Evolutionary conservation across 2,888 invertebrate species (phyloP).

Genomic region (Euphydryas editha): DNA sequence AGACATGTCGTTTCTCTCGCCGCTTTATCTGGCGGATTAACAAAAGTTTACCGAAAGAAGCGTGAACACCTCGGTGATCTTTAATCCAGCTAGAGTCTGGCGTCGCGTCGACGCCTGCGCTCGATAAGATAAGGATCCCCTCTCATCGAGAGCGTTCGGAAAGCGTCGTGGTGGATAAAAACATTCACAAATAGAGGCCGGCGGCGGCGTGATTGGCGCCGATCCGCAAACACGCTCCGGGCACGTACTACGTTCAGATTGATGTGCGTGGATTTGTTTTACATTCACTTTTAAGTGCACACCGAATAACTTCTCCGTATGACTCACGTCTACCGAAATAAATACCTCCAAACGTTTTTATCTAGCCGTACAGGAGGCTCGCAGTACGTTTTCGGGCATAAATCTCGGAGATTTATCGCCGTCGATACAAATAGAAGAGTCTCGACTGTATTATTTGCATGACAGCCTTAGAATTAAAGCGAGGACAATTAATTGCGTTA

Average conservation of each 20-base stretch:
- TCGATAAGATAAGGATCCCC: slow-evolving; percentile 59
- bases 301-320: slow-evolving; percentile 27
- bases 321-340: slow-evolving; percentile 27
- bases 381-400: not conserved
- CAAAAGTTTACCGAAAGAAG: slow-evolving; percentile 37
- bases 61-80: slow-evolving; percentile 51
- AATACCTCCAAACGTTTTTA: slow-evolving; percentile 13
- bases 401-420: slow-evolving; percentile 29
- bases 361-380: slow-evolving; percentile 17
- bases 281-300: slow-evolving; percentile 44
- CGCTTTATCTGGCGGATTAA: slow-evolving; percentile 16
- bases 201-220: slow-evolving; percentile 57
- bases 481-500: slow-evolving; percentile 31
- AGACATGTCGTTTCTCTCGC: not conserved
- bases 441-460: slow-evolving; percentile 47
- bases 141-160: slow-evolving; percentile 38
- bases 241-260: slow-evolving; percentile 52
- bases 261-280: slow-evolving; percentile 58
- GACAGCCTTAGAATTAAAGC: slow-evolving; percentile 44
- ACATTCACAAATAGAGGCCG: slow-evolving; percentile 70
- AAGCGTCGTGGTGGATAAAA: slow-evolving; percentile 63
- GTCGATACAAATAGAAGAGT: slow-evolving; percentile 41
- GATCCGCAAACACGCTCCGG: slow-evolving; percentile 53
- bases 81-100: slow-evolving; percentile 46
- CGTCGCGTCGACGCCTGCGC: slow-evolving; percentile 63